Evolutionary conservation across 2,113 vertebrate genomes (phyloP).

Genomic region (Tenrec ecaudatus): DNA sequence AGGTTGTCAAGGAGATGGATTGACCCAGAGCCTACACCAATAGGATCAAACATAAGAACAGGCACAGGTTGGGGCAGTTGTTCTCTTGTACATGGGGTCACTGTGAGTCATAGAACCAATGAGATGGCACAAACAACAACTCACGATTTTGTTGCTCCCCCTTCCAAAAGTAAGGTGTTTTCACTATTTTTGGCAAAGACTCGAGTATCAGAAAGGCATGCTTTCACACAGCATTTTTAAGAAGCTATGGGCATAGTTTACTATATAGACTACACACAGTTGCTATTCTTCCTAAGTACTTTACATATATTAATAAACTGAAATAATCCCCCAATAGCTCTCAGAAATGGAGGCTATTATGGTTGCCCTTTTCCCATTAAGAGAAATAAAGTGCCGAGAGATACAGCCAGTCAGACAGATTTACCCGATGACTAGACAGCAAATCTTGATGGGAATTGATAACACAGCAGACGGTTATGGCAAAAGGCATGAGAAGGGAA

Average conservation of each 20-base stretch:
- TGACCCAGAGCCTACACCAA: no score
- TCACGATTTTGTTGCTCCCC: no score
- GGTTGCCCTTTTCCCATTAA: not conserved
- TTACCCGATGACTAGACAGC: not conserved
- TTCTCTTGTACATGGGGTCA: no score
- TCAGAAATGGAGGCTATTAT: not conserved
- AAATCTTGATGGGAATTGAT: conserved; percentile 13
- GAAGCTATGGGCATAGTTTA: not conserved
- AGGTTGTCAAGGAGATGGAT: no score
- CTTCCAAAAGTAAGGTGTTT: not conserved
- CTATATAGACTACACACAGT: not conserved
- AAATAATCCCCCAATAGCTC: not conserved
- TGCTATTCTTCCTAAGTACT: conserved; percentile 4
- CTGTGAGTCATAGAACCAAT: no score
- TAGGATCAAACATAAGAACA: no score
- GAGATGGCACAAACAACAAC: no score
- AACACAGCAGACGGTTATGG: not conserved
- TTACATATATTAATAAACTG: not conserved
- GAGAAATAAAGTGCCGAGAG: conserved; percentile 27
- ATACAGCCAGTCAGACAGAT: not conserved
- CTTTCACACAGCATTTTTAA: not conserved
- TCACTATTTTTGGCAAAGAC: not conserved
- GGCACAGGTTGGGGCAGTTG: no score
- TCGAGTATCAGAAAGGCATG: not conserved
- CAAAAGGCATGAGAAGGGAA: conserved; percentile 6